Conservation (phyloP, 2,797 vertebrate genomes). For the Neomorphus geoffroyi region DNA sequence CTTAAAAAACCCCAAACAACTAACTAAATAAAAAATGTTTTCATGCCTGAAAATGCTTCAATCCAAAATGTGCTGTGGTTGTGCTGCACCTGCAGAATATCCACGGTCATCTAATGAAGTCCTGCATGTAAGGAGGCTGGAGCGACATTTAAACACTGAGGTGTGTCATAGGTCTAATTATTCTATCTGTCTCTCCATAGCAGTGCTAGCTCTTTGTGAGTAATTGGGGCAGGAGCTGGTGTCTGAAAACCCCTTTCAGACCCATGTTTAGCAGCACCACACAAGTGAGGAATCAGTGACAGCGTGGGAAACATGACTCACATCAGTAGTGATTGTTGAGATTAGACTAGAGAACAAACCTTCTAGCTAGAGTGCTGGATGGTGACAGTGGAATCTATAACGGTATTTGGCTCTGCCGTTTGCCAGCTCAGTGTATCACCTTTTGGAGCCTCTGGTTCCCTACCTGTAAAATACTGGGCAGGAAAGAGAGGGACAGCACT, state of each 20-base stretch:
- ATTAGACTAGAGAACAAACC: background rate
- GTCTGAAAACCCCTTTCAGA: constrained; percentile 51
- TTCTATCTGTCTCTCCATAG: background rate
- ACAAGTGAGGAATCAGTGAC: constrained; percentile 34
- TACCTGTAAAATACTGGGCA: background rate
- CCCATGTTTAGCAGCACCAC: background rate
- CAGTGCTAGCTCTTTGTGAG: background rate
- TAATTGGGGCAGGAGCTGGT: constrained; percentile 6
- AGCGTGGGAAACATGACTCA: constrained; percentile 66
- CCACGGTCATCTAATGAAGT: background rate
- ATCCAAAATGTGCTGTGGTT: fast-evolving
- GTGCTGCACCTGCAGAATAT: background rate
- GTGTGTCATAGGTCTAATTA: background rate
- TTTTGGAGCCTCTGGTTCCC: background rate
- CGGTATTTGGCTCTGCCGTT: background rate
- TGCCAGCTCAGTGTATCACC: background rate
- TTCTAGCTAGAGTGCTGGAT: background rate
- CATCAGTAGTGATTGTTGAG: background rate
- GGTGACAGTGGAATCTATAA: background rate
- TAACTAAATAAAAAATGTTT: background rate
- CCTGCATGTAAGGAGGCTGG: background rate
- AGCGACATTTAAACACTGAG: background rate
- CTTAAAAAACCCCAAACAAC: background rate
- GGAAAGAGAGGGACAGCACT: background rate
- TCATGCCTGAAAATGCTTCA: background rate